A percentile compares a stretch with the other conserved stretches of the same genome.
Evolutionary conservation across 1,140 invertebrate species (phyloP).

Genomic region (Drosophila varians): DNA sequence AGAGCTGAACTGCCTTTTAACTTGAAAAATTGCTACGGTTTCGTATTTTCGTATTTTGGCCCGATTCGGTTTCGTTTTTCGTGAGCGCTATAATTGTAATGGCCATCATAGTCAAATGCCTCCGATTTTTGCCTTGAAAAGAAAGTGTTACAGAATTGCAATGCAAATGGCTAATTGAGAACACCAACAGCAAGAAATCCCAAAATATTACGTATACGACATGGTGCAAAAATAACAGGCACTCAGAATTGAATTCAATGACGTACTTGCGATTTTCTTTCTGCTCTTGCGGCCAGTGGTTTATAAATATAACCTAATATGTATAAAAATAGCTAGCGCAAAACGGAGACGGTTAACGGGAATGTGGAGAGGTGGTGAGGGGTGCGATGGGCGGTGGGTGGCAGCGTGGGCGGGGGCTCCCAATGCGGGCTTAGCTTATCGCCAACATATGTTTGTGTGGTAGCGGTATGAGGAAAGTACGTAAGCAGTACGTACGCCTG

Average conservation of each 20-base stretch:
- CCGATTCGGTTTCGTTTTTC: background rate
- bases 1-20: slow-evolving; percentile 66
- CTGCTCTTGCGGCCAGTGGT: slow-evolving; percentile 1
- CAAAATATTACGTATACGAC: slow-evolving; percentile 19
- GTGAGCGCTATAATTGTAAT: slow-evolving; percentile 23
- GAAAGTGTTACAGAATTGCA: slow-evolving; percentile 51
- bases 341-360: slow-evolving; percentile 5
- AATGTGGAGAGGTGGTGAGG: background rate
- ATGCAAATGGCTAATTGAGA: slow-evolving; percentile 22
- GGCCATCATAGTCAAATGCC: slow-evolving; percentile 46
- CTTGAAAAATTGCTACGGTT: slow-evolving; percentile 74
- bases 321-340: slow-evolving; percentile 57
- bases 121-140: slow-evolving; percentile 68
- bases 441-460: slow-evolving; percentile 23
- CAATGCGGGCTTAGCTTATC: slow-evolving; percentile 71
- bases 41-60: slow-evolving; percentile 42
- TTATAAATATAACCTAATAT: slow-evolving; percentile 62
- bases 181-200: background rate
- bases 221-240: slow-evolving; percentile 18
- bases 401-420: slow-evolving; percentile 43
- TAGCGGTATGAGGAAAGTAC: slow-evolving; percentile 46
- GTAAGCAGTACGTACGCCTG: slow-evolving; percentile 49
- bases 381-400: background rate
- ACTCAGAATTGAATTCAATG: slow-evolving; percentile 17
- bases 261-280: slow-evolving; percentile 26